Evolutionary conservation across 2,797 vertebrate genomes (phyloP).

Genomic region (Glossophaga mutica): DNA sequence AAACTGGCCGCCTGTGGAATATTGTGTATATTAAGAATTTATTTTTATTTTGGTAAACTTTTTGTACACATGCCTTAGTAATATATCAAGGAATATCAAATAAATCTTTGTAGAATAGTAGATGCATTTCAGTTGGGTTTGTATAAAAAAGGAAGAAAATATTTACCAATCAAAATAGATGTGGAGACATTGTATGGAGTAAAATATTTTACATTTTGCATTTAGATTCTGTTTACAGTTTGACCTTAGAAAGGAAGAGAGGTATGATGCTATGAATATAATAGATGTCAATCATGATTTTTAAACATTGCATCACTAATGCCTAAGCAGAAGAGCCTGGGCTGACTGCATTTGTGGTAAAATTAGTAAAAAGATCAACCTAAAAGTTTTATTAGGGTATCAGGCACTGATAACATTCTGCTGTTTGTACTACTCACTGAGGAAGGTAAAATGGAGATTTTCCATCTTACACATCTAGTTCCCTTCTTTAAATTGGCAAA

Average conservation of each 20-base stretch:
- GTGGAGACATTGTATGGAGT: neutral
- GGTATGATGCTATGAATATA: neutral
- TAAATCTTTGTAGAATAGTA: neutral
- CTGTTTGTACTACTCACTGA: slow-evolving; percentile 39
- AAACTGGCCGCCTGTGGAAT: neutral
- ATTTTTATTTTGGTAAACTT: neutral
- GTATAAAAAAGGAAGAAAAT: neutral
- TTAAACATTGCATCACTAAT: neutral
- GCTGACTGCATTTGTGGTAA: neutral
- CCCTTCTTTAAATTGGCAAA: slow-evolving; percentile 66
- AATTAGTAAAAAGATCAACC: neutral
- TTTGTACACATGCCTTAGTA: neutral
- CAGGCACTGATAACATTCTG: slow-evolving; percentile 41
- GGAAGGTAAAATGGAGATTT: slow-evolving; percentile 68
- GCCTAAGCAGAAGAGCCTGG: neutral
- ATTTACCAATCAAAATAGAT: neutral
- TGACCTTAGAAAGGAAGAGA: slow-evolving; percentile 9
- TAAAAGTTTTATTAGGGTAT: slow-evolving; percentile 15
- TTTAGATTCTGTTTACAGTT: slow-evolving; percentile 12
- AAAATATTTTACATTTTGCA: slow-evolving; percentile 23
- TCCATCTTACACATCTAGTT: slow-evolving; percentile 61
- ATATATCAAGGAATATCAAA: neutral
- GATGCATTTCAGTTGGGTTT: neutral
- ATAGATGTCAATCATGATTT: neutral
- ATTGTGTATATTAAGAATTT: neutral